Percentiles rank a stretch among this genome's conserved stretches.
phyloP scores from a whole-genome alignment of 2,113 vertebrate species.

The Muntiacus reevesi region DNA sequence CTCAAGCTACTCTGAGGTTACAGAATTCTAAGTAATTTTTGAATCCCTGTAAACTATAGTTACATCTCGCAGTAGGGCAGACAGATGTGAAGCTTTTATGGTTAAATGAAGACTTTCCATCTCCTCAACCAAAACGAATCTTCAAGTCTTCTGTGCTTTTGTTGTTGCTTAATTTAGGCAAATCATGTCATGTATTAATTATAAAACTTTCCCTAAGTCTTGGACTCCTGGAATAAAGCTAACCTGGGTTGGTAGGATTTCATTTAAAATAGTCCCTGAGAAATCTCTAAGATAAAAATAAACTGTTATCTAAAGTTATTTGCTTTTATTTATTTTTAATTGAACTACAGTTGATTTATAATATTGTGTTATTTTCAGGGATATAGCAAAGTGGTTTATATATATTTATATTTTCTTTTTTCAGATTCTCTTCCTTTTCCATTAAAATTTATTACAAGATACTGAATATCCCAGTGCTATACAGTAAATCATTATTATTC shows the following conservation, averaged over 20 bases:
- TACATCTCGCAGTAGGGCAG: neutral
- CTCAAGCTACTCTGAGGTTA: neutral
- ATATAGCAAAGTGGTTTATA: neutral
- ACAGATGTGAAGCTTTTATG: neutral
- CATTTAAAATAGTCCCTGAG: neutral
- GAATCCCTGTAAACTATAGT: neutral
- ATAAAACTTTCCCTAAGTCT: neutral
- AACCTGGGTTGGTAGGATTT: neutral
- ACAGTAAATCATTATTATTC: neutral
- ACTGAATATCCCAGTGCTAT: neutral
- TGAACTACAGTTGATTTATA: neutral
- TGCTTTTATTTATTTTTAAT: neutral
- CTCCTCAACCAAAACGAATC: neutral
- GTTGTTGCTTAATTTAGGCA: neutral
- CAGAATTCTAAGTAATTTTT: neutral
- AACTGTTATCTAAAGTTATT: neutral
- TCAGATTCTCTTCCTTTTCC: neutral
- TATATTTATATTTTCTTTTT: neutral
- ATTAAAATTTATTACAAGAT: neutral
- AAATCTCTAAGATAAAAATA: neutral
- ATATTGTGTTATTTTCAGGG: neutral
- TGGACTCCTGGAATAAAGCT: neutral
- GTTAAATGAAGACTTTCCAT: neutral
- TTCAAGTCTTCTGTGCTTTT: neutral
- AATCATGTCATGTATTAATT: neutral